These are phyloP conservation scores for Eupithecia abbreviata DNA, from an alignment of 2,888 invertebrate genomes.

Conservation along the genomic window DNA sequence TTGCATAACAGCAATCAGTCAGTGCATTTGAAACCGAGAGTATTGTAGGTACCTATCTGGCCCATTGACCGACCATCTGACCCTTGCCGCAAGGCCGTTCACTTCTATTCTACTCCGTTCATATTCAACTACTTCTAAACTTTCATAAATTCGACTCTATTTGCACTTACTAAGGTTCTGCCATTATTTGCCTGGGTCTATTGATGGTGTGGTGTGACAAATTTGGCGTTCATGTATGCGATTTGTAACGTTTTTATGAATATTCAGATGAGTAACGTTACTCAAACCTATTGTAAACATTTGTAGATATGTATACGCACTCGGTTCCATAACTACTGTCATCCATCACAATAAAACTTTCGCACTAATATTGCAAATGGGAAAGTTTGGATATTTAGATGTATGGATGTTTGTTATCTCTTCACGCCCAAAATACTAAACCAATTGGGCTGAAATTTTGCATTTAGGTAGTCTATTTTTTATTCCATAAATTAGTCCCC, in stretches of 20 bases:
- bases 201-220: slow-evolving; percentile 14
- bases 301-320: background rate
- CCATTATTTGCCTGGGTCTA: background rate
- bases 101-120: slow-evolving; percentile 48
- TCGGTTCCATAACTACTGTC: background rate
- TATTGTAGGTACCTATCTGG: slow-evolving; percentile 63
- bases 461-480: too few species aligned
- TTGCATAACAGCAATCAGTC: slow-evolving; percentile 35
- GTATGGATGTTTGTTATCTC: background rate
- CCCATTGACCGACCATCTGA: slow-evolving; percentile 72
- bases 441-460: too few species aligned
- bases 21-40: slow-evolving; percentile 65
- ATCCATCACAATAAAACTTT: background rate
- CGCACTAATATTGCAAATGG: background rate
- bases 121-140: slow-evolving; percentile 28
- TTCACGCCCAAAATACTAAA: background rate
- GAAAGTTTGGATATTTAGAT: too few species aligned
- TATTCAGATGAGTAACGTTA: slow-evolving; percentile 19
- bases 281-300: slow-evolving; percentile 12
- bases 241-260: slow-evolving; percentile 16
- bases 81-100: slow-evolving; percentile 72
- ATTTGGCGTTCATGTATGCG: slow-evolving; percentile 14
- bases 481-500: too few species aligned
- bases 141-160: slow-evolving; percentile 26
- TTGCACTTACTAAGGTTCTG: slow-evolving; percentile 12